phyloP scores from a whole-genome alignment of 2,888 invertebrate species.

The Drosophila demipolita region DNA sequence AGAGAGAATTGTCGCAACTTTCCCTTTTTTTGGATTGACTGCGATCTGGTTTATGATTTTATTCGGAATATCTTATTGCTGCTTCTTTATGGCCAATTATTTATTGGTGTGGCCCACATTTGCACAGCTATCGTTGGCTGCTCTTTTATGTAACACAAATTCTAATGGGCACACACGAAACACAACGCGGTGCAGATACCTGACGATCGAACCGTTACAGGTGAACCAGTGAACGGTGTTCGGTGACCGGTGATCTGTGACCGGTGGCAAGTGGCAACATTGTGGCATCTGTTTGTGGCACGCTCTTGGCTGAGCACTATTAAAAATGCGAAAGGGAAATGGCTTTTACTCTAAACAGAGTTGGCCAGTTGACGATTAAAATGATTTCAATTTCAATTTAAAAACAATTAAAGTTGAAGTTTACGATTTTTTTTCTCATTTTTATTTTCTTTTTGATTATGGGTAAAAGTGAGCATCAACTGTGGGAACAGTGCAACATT shows the following conservation, averaged over 20 bases:
- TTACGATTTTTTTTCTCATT: constrained; percentile 48
- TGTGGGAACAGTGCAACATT: constrained; percentile 48
- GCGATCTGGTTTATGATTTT: constrained; percentile 63
- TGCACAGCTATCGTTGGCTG: constrained; percentile 19
- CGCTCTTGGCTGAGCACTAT: constrained; percentile 1
- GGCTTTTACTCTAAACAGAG: constrained; percentile 60
- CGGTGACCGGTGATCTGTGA: no score
- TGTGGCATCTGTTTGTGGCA: constrained; percentile 32
- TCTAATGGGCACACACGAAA: constrained; percentile 47
- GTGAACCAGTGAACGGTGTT: no score
- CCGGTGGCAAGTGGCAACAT: constrained; percentile 3
- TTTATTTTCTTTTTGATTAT: constrained; percentile 42
- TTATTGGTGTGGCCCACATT: constrained; percentile 54
- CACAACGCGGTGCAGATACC: constrained; percentile 8
- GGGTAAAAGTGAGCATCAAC: constrained; percentile 66
- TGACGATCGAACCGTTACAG: constrained; percentile 27
- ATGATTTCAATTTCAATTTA: constrained; percentile 70
- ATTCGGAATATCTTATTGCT: constrained; percentile 18
- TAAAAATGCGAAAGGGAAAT: constrained; percentile 70
- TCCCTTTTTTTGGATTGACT: constrained; percentile 67
- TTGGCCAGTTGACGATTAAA: constrained; percentile 32
- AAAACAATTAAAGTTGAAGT: constrained; percentile 63
- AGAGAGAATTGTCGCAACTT: constrained; percentile 68
- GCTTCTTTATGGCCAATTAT: constrained; percentile 34
- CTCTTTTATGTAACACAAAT: constrained; percentile 52